Evolutionary conservation across 23 tunicate species (phyloP), one percentile per base, ranked within the genome.

Genomic region (Halocynthia aurantium): DNA sequence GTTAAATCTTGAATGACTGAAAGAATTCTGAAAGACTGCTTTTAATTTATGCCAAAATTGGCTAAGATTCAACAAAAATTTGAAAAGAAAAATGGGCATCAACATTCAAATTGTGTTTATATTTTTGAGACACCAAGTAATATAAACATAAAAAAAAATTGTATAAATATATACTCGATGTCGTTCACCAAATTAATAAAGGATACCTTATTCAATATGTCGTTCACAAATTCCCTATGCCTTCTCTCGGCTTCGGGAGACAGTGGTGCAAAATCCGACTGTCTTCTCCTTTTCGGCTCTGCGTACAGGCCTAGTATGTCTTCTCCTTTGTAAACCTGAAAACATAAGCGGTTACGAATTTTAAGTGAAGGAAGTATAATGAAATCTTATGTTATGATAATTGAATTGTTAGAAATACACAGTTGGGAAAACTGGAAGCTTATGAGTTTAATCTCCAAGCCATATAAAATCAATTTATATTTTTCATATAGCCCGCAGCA

Each of bases 171-270:
- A 58, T 58, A 58, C 15, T 13, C 17, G 4, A 13, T n/a, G 4
- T 13, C 63, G 17, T n/a, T 13, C 15, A 13, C 4, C 63, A 58
- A 58, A 2, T n/a, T 13, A 58, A 58, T n/a, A 13, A 15, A 58
- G 63, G 4, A n/a, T n/a, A 58, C 63, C 15, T 58, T 58, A 13
- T 71, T 55, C 12, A 31, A 19, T 6, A 87, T 51, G 6, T 62
- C 77, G 50, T 71, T 87, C 93, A 87, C 82, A 51, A 87, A 87
- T 50, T 86, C 86, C 78, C 77, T 77, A 62, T 87, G 93, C 55
- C 64, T 61, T 65, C 70, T 52, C 13, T 87, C 93, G 6, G 72
- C 86, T 63, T 87, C 93, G 0, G 93, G 83, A 0, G 93, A 57
- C 19, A 87, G 76, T 7, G 53, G 63, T 12, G 53, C 50, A 19